A percentile compares a stretch with the other conserved stretches of the same genome.
Evolutionary conservation across 1,140 invertebrate species (phyloP).

Genomic region (Polyergus mexicanus): DNA sequence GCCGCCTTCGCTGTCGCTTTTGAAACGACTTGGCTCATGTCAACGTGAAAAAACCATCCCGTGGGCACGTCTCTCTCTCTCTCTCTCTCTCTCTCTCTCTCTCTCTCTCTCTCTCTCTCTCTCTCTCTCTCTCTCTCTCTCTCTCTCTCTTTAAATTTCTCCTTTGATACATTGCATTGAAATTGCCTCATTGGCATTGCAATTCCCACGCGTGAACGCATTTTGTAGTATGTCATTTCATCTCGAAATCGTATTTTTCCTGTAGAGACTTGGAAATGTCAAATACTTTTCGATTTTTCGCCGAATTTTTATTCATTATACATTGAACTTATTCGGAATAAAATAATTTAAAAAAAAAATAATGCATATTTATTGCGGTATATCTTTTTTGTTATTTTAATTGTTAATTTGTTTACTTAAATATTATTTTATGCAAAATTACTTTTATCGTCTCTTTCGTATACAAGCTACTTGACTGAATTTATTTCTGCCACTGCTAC

Average conservation of each 20-base stretch:
- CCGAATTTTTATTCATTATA: slow-evolving; percentile 5
- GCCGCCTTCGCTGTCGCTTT: slow-evolving; percentile 18
- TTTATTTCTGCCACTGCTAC: neutral
- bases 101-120: neutral
- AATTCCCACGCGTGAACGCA: neutral
- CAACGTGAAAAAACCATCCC: slow-evolving; percentile 2
- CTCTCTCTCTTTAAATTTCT: neutral
- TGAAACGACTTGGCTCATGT: slow-evolving; percentile 18
- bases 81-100: neutral
- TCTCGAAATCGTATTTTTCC: neutral
- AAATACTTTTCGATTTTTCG: neutral
- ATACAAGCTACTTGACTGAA: neutral
- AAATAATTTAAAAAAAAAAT: too few relatives aligned
- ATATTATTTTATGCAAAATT: neutral
- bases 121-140: neutral
- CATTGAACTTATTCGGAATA: neutral
- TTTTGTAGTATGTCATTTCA: neutral
- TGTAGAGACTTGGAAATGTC: neutral
- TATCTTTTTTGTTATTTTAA: neutral
- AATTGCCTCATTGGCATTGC: slow-evolving; percentile 36
- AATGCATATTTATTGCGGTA: neutral
- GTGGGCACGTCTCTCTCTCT: neutral
- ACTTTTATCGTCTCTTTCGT: neutral
- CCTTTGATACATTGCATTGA: slow-evolving; percentile 17
- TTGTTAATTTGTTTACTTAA: neutral